These are phyloP conservation scores for Pterocles orientalis DNA, from an alignment of 2,113 vertebrate species.

Conservation along the genomic window DNA sequence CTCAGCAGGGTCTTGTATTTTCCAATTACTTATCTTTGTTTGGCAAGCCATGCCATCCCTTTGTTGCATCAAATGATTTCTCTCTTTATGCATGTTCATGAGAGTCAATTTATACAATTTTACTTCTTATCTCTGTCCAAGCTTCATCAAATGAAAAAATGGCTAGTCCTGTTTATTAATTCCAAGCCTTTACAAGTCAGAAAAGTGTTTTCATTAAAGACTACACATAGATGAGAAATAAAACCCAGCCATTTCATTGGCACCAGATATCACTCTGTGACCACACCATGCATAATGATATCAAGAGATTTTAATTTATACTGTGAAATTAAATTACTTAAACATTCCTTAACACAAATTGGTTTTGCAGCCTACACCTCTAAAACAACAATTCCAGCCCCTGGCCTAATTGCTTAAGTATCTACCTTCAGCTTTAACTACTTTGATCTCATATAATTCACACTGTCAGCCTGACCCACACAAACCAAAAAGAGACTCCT, in stretches of 20 bases:
- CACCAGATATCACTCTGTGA: not conserved
- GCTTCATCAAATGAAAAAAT: constrained; percentile 3
- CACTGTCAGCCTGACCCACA: constrained; percentile 22
- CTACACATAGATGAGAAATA: not conserved
- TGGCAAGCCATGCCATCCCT: not conserved
- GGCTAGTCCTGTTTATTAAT: not conserved
- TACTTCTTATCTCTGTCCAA: constrained; percentile 29
- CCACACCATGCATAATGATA: not conserved
- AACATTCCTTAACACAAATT: constrained; percentile 64
- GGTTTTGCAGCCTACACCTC: constrained; percentile 43
- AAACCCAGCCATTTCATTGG: not conserved
- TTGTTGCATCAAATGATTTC: constrained; percentile 40
- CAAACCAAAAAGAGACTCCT: constrained; percentile 45
- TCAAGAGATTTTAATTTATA: not conserved
- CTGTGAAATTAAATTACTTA: constrained; percentile 62
- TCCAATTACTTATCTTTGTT: constrained; percentile 25
- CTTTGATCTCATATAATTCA: constrained; percentile 61
- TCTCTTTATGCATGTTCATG: not conserved
- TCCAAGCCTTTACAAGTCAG: constrained; percentile 1
- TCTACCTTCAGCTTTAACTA: constrained; percentile 56
- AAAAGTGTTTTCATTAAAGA: constrained; percentile 31
- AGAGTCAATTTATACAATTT: constrained; percentile 14
- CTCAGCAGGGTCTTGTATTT: constrained; percentile 13
- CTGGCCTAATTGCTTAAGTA: constrained; percentile 53
- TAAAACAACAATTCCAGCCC: constrained; percentile 57